Conservation (phyloP, 2,888 invertebrate genomes). For the Macaria notata region DNA sequence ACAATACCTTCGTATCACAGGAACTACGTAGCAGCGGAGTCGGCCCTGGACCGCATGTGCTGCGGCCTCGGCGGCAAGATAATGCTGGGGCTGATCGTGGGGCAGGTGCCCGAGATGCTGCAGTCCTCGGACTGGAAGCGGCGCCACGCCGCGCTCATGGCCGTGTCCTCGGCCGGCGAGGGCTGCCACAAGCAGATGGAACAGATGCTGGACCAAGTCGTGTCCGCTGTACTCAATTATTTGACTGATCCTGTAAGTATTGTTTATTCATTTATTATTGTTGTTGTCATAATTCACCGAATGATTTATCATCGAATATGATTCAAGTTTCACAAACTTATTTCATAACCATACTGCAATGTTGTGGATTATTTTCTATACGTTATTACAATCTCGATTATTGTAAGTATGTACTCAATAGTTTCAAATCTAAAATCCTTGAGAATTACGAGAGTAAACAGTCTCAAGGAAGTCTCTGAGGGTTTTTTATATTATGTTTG, state of each 20-base stretch:
- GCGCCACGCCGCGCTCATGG: constrained; percentile 99
- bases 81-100: constrained; percentile 94
- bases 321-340: background rate
- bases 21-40: constrained; percentile 97
- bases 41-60: constrained; percentile 97
- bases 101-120: constrained; percentile 93
- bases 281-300: background rate
- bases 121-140: constrained; percentile 91
- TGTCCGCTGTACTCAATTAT: constrained; percentile 94
- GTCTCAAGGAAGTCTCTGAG: too few relatives aligned
- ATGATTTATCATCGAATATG: background rate
- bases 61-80: constrained; percentile 97
- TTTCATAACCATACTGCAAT: background rate
- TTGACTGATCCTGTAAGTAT: constrained; percentile 89
- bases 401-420: too few relatives aligned
- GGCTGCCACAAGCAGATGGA: constrained; percentile 99
- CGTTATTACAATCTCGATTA: background rate
- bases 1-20: constrained; percentile 66
- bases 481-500: too few relatives aligned
- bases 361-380: background rate
- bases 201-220: constrained; percentile 94
- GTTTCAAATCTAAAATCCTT: too few relatives aligned
- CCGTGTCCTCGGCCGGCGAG: constrained; percentile 98
- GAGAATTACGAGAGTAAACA: too few relatives aligned
- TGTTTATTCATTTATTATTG: too few relatives aligned